Evolutionary conservation across 2,113 vertebrate species (phyloP).

Genomic region (Rutilus rutilus): DNA sequence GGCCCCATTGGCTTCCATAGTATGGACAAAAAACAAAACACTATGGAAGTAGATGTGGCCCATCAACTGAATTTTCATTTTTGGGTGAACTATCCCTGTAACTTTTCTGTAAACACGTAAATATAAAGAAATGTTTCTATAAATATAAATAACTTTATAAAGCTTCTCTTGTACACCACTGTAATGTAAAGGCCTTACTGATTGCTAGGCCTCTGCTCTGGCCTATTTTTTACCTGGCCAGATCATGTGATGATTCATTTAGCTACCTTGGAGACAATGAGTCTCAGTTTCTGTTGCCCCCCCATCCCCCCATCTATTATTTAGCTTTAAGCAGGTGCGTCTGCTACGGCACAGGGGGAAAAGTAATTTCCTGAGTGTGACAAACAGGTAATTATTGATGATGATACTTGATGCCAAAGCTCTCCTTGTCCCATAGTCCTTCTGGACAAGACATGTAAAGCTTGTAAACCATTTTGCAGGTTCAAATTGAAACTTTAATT

Average conservation of each 20-base stretch:
- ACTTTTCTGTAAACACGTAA: no score
- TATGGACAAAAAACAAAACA: no score
- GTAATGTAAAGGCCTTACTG: background rate
- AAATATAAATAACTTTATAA: background rate
- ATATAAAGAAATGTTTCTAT: background rate
- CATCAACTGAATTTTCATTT: no score
- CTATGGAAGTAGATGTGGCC: no score
- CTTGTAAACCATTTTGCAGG: background rate
- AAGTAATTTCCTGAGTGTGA: conserved; percentile 63
- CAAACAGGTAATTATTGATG: conserved; percentile 63
- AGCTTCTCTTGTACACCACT: background rate
- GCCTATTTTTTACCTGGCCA: conserved; percentile 43
- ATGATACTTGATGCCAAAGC: conserved; percentile 46
- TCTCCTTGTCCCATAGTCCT: conserved; percentile 10
- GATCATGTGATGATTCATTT: conserved; percentile 22
- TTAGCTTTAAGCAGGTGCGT: conserved; percentile 64
- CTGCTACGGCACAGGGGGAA: conserved; percentile 53
- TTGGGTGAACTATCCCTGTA: no score
- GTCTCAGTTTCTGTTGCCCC: conserved; percentile 47
- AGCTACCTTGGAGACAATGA: conserved; percentile 54
- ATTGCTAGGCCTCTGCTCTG: background rate
- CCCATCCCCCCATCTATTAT: conserved; percentile 56
- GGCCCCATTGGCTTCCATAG: background rate
- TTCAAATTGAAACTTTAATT: background rate
- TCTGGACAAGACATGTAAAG: conserved; percentile 9